Percentiles rank a stretch among this genome's conserved stretches.
Evolutionary conservation across 2,888 invertebrate species (phyloP).

Genomic region (Alloscopus bannaensis): DNA sequence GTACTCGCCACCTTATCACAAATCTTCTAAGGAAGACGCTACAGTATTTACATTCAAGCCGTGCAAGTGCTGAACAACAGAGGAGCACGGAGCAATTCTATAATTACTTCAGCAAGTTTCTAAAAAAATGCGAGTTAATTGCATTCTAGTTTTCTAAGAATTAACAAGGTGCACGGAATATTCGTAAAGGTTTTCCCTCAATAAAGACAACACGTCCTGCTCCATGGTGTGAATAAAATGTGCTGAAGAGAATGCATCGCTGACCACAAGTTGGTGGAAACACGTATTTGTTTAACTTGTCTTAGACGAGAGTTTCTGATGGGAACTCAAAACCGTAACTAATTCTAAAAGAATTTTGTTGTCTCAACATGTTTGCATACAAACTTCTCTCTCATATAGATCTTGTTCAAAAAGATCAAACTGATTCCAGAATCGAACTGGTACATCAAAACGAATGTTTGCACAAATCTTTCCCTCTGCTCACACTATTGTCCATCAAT

Average conservation of each 20-base stretch:
- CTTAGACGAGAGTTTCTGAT: too few relatives aligned
- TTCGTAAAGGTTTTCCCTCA: conserved; percentile 14
- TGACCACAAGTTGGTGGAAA: conserved; percentile 4
- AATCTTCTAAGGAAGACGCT: too few relatives aligned
- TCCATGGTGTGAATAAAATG: conserved; percentile 4
- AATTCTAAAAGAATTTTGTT: conserved; percentile 39
- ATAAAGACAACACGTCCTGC: background rate
- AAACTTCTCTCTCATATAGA: conserved; percentile 1
- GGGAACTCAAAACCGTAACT: conserved; percentile 59
- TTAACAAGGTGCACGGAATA: background rate
- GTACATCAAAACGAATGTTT: too few relatives aligned
- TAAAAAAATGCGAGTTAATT: conserved; percentile 35
- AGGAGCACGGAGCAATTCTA: too few relatives aligned
- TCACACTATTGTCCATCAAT: too few relatives aligned
- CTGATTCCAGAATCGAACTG: too few relatives aligned
- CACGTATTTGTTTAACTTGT: conserved; percentile 1
- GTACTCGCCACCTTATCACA: too few relatives aligned
- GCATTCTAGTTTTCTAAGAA: conserved; percentile 32
- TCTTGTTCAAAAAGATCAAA: too few relatives aligned
- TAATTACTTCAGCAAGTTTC: too few relatives aligned
- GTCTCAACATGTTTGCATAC: background rate
- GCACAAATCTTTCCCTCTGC: too few relatives aligned
- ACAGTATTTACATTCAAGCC: too few relatives aligned
- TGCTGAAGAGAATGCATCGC: background rate
- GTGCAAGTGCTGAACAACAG: too few relatives aligned